Base-by-base conservation (phyloP, 2,113 vertebrate species). In the Chinchilla lanigera region DNA sequence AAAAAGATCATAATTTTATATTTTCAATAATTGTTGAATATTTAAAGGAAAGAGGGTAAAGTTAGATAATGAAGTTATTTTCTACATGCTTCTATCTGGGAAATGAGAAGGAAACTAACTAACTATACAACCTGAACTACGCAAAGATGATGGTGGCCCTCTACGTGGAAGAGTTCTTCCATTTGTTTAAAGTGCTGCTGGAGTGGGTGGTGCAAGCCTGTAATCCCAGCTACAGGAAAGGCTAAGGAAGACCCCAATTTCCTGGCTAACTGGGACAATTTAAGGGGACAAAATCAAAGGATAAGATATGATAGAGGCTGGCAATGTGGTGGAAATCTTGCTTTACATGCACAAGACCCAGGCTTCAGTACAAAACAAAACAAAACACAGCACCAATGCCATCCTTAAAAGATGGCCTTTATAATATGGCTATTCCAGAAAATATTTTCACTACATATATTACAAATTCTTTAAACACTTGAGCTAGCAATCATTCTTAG, bases 391-490 rank as follows among this genome's bases (percentile, higher is more conserved):
- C 35, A n/a, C 20, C 41, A 91, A 60, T 2, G 0, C 1, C 13
- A 63, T 54, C 16, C 4, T 93, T 81, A 77, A 69, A 90, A 95
- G 10, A 35, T 93, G 10, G 6, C 2, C 19, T 61, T 96, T 67
- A 58, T 5, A 67, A 8, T 56, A 35, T 35, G 9, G 54, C 4
- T 83, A 60, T 80, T 78, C 35, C 47, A 41, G 86, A 96, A 95
- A 75, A 22, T 91, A 82, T 65, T 96, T 93, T 69, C 13, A 80
- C 1, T 28, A 54, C 6, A 65, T 2, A 35, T 1, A 17, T 60
- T 54, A 77, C 82, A 86, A 96, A 54, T 54, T 78, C 22, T 87
- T 60, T 54, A 33, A 50, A 50, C 47, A 90, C 71, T 86, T 87
- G 35, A 89, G 50, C 20, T 5, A 73, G 10, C 0, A 86, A 80